Evolutionary conservation across 2,888 invertebrate species (phyloP).

Genomic region (Ormyrus nitidulus): DNA sequence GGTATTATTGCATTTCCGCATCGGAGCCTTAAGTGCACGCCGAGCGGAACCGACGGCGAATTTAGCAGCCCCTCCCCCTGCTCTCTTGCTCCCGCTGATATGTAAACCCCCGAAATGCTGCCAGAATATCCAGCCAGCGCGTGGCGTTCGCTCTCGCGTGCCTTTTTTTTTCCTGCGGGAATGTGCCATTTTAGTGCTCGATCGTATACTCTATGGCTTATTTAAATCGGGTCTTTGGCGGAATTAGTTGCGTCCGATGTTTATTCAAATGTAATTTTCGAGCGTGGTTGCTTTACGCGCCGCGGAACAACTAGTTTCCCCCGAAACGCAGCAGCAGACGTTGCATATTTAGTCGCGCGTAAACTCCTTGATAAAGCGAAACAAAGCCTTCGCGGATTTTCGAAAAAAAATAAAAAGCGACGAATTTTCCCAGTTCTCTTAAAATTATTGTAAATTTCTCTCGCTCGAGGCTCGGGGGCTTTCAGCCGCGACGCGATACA

Average conservation of each 20-base stretch:
- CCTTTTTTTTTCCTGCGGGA: not conserved
- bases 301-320: no score
- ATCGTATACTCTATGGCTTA: not conserved
- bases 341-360: no score
- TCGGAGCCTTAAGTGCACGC: constrained; percentile 51
- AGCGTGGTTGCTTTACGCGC: no score
- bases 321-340: no score
- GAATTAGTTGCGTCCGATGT: not conserved
- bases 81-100: constrained; percentile 11
- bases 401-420: no score
- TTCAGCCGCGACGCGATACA: no score
- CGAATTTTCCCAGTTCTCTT: no score
- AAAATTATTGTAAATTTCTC: no score
- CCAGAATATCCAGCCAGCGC: constrained; percentile 19
- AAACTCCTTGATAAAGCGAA: no score
- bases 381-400: no score
- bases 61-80: constrained; percentile 9
- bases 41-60: constrained; percentile 47
- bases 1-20: constrained; percentile 57
- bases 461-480: no score
- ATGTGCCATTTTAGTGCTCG: not conserved
- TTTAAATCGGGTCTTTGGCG: not conserved
- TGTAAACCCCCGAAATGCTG: constrained; percentile 35
- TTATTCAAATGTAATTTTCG: not conserved
- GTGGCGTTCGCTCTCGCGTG: constrained; percentile 1